Conservation (phyloP, 2,113 vertebrate species). For the Serilophus lunatus region DNA sequence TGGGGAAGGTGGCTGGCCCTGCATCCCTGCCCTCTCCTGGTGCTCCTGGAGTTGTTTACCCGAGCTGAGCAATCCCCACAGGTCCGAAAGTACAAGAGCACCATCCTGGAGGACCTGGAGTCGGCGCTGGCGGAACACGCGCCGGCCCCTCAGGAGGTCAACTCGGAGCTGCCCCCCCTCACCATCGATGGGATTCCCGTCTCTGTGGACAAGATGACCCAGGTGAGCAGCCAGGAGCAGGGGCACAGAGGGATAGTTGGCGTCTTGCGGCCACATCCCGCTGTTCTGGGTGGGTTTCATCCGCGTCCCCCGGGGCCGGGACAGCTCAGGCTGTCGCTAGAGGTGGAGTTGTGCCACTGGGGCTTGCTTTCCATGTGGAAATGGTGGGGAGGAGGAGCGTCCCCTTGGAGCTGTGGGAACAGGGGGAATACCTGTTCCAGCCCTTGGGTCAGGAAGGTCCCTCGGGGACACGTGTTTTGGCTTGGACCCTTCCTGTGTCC, state of each 20-base stretch:
- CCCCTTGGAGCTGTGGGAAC: background rate
- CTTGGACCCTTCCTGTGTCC: too few relatives aligned
- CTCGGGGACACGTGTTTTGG: too few relatives aligned
- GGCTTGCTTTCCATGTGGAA: background rate
- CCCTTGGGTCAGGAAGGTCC: too few relatives aligned
- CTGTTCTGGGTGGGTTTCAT: background rate
- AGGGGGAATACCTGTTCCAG: background rate
- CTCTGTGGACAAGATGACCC: constrained; percentile 99
- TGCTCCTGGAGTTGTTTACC: constrained; percentile 67
- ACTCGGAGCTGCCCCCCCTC: constrained; percentile 92
- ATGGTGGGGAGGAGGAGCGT: background rate
- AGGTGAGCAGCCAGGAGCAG: constrained; percentile 75
- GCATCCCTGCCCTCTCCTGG: background rate
- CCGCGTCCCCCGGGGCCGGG: background rate
- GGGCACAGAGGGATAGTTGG: background rate
- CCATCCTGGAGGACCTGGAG: constrained; percentile 97
- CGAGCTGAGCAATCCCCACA: constrained; percentile 63
- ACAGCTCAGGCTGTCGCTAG: background rate
- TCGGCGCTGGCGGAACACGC: constrained; percentile 94
- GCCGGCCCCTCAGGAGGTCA: constrained; percentile 89
- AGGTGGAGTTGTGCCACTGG: background rate
- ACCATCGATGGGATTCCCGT: constrained; percentile 98
- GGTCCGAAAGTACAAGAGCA: constrained; percentile 98
- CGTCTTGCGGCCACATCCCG: background rate
- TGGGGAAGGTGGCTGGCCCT: background rate